Base-by-base conservation (phyloP, 92 coral and sea anemone species). In the Meandrina meandrites region DNA sequence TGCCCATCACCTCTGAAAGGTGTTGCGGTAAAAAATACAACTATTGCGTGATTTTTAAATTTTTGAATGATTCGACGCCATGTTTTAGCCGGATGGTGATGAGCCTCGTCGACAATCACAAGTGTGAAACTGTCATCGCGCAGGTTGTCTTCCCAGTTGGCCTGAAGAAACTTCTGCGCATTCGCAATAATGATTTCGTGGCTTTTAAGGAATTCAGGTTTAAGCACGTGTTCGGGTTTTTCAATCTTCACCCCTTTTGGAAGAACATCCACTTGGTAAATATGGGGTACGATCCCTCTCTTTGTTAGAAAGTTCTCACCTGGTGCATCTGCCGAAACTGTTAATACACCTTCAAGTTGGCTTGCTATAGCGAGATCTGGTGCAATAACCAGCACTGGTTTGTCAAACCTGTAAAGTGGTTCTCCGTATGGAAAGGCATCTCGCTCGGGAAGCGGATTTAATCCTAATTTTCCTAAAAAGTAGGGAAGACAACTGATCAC, bases 401-500 rank as follows among this genome's bases (percentile, higher is more conserved):
- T 87, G 60, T 87, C 70, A 19, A 91, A 84, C 15, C 9, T 4
- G 66, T 78, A 67, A 51, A 78, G 47, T 1, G 81, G 81, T 5
- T 53, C 45, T n/a, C 81, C 80, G 36, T 34, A 2, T 32, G 79
- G 48, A 21, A 64, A 24, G 31, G 35, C 51, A 22, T 15, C 45
- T 47, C 19, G 24, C 0, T 0, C 57, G 5, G 48, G 72, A 12
- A 21, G 16, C 3, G 30, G 35, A 47, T 2, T 56, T 31, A 80
- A 12, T 13, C 68, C 79, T 36, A 78, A 7, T 48, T 15, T 51
- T 31, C 87, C 94, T 24, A 91, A 51, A 30, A 79, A 88, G 80
- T 80, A 91, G 0, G 94, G 94, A 69, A 91, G 91, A 57, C 94
- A 91, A 74, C 91, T 79, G 15, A 91, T 88, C 0, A 90, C 35